These are phyloP conservation scores for Sipunculus nudus DNA, from an alignment of 2,888 invertebrate species.

Conservation along the genomic window DNA sequence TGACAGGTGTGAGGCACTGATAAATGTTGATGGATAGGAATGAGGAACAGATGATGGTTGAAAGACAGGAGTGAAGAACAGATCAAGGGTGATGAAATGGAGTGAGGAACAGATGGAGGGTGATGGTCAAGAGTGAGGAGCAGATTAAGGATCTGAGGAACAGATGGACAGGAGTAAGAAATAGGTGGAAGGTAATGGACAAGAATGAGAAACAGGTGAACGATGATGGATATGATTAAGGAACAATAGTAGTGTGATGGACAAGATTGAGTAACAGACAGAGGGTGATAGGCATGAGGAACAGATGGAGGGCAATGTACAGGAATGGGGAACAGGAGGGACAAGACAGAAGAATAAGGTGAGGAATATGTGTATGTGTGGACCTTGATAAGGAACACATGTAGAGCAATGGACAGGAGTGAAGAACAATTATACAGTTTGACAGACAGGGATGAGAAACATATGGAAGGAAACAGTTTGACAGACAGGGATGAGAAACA, in stretches of 20 bases:
- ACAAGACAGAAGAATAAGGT: no score
- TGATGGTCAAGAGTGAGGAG: no score
- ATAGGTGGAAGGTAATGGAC: not conserved
- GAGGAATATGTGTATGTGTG: no score
- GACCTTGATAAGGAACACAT: no score
- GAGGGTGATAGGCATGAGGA: not conserved
- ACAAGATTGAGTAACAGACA: no score
- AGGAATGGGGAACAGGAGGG: no score
- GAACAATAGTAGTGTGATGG: no score
- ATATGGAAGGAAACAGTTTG: no score
- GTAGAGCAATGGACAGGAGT: no score
- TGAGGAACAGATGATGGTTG: not conserved
- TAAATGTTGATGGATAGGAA: not conserved
- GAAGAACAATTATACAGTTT: no score
- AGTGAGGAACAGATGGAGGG: not conserved
- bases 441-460: no score
- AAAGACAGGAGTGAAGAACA: conserved; percentile 1
- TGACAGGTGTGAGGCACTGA: no score
- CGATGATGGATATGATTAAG: conserved; percentile 34
- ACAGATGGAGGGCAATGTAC: conserved; percentile 5
- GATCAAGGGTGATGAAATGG: not conserved
- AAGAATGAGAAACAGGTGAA: not conserved
- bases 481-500: not conserved
- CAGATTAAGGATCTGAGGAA: not conserved
- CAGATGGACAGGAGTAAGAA: not conserved